Conservation (phyloP, 2,888 invertebrate genomes). For the Microctonus aethiopoides region DNA sequence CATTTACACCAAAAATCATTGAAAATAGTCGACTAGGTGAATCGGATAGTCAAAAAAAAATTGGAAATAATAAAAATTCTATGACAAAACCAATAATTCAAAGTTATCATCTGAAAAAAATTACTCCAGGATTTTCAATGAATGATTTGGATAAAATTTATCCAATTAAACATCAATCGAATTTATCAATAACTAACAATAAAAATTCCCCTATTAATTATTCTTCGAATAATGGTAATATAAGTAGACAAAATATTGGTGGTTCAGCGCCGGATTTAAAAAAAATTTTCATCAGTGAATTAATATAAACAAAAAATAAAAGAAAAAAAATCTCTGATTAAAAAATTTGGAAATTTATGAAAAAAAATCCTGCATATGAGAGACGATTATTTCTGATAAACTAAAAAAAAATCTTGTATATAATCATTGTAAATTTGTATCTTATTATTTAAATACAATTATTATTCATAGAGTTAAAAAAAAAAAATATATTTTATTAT, state of each 20-base stretch:
- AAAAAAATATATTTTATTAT: no score
- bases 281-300: constrained; percentile 70
- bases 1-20: constrained; percentile 62
- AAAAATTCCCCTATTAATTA: constrained; percentile 59
- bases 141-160: constrained; percentile 63
- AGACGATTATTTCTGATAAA: constrained; percentile 12
- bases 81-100: constrained; percentile 58
- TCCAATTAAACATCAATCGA: constrained; percentile 45
- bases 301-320: no score
- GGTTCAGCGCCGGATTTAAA: constrained; percentile 71
- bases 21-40: constrained; percentile 47
- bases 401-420: constrained; percentile 48
- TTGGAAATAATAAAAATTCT: constrained; percentile 26
- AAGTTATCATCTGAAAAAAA: constrained; percentile 58
- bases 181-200: constrained; percentile 63
- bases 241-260: constrained; percentile 64
- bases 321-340: neutral
- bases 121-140: constrained; percentile 62
- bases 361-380: neutral
- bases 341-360: neutral
- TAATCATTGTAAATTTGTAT: constrained; percentile 62
- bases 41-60: constrained; percentile 31
- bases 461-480: neutral
- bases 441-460: constrained; percentile 53
- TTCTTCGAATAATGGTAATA: constrained; percentile 64